These are phyloP conservation scores for Lepilemur ruficaudatus DNA, from an alignment of 2,797 vertebrate genomes.

Conservation along the genomic window DNA sequence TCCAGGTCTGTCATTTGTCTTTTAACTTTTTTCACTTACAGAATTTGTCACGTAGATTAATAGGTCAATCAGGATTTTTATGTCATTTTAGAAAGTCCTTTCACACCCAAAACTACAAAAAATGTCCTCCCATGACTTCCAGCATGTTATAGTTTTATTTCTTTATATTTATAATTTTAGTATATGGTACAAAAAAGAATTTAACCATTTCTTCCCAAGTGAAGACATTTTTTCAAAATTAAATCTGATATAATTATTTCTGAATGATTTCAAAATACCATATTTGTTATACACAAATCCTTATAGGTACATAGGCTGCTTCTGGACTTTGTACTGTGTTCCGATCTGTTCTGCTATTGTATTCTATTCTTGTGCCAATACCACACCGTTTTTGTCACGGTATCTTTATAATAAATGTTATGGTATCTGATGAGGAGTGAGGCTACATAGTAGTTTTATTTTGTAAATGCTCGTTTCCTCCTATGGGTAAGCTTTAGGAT, in stretches of 20 bases:
- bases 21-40: conserved; percentile 9
- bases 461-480: neutral
- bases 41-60: conserved; percentile 18
- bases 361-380: neutral
- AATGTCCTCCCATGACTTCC: neutral
- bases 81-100: conserved; percentile 28
- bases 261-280: neutral
- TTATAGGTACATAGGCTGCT: neutral
- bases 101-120: neutral
- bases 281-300: neutral
- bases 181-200: neutral
- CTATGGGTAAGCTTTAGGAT: neutral
- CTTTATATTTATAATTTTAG: conserved; percentile 39
- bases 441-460: neutral
- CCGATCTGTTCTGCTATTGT: neutral
- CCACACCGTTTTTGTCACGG: neutral
- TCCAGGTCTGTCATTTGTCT: neutral
- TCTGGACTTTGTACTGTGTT: neutral
- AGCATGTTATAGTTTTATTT: conserved; percentile 17
- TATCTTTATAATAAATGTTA: neutral
- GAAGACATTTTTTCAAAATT: conserved; percentile 32
- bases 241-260: conserved; percentile 42
- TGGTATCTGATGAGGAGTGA: neutral
- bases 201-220: neutral
- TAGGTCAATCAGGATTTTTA: neutral